A percentile compares a stretch with the other conserved stretches of the same genome.
These are phyloP conservation scores for Prionailurus viverrinus DNA, from an alignment of 2,113 vertebrate species.

Conservation along the genomic window DNA sequence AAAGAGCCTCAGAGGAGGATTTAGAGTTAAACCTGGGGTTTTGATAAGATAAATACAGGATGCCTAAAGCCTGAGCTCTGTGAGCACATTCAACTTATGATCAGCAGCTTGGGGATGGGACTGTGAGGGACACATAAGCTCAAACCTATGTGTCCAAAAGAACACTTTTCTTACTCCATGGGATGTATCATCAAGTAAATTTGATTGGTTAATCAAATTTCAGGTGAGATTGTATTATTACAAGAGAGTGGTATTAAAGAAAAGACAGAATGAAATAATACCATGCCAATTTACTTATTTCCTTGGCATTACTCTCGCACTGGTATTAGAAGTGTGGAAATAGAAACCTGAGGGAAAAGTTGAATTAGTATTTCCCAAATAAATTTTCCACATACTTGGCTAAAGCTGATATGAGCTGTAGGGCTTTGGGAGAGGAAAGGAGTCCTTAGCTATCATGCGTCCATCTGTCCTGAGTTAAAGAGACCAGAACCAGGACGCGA, in stretches of 20 bases:
- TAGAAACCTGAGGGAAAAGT: constrained; percentile 37
- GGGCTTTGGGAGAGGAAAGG: neutral
- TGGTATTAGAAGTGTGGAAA: neutral
- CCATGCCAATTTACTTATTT: neutral
- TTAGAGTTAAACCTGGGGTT: neutral
- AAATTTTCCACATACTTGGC: constrained; percentile 52
- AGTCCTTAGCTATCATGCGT: neutral
- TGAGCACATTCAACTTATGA: neutral
- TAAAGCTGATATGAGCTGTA: neutral
- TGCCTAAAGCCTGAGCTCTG: neutral
- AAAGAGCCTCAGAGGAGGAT: neutral
- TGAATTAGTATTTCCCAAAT: constrained; percentile 48
- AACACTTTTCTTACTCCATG: neutral
- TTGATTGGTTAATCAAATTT: constrained; percentile 60
- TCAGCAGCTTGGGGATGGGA: neutral
- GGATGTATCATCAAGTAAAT: neutral
- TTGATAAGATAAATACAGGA: constrained; percentile 16
- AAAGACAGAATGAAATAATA: constrained; percentile 46
- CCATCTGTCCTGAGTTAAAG: neutral
- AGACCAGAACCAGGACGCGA: neutral
- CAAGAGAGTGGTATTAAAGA: neutral
- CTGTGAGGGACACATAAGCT: neutral
- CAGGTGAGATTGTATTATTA: neutral
- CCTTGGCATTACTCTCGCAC: neutral
- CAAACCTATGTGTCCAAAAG: neutral